Evolutionary conservation across 2,113 vertebrate genomes (phyloP), one percentile per base, ranked within the genome.

Genomic region (Trematocara macrostoma): DNA sequence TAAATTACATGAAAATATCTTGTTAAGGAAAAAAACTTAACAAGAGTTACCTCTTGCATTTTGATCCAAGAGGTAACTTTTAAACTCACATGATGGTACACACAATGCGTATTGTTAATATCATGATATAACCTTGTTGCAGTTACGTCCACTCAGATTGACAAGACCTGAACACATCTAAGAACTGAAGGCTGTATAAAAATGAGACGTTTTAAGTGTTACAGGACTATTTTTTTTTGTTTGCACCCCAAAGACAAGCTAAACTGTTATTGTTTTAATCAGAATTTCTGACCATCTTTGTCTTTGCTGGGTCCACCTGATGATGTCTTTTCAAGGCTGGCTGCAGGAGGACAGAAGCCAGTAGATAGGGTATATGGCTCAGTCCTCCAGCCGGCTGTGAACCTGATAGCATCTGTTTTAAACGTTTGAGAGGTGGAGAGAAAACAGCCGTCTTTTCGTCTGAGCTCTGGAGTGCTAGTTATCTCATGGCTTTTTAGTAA

Each of bases 321-420:
- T 94, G 92, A 95, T 95, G 93, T 91, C 51, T 95, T 95, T 95
- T 93, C 92, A 93, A 92, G 90, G 59, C 82, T 79, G 89, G 80
- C 59, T 83, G 81, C 80, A 78, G 82, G 87, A 89, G 83, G 84
- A 85, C 87, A 92, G 85, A 84, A 94, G 92, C 87, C 89, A 85
- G 90, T 51, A 90, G 92, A 94, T 90, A 92, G 88, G 90, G 88
- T 95, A 92, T 93, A 88, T 91, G 81, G 78, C 82, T 81, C 90
- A 15, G 85, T 93, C 89, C 89, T 89, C 47, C 83, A 90, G 93
- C 92, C 95, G 96, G 94, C 93, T 95, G 92, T 83, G 91, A 94
- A 93, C 88, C 91, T 78, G 94, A 96, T 94, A 95, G 92, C 95
- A 96, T 96, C 95, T 96, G 94, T 94, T 96, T 95, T 91, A 94